Evolutionary conservation across 2,797 vertebrate species (phyloP).

Genomic region (Myotis myotis): DNA sequence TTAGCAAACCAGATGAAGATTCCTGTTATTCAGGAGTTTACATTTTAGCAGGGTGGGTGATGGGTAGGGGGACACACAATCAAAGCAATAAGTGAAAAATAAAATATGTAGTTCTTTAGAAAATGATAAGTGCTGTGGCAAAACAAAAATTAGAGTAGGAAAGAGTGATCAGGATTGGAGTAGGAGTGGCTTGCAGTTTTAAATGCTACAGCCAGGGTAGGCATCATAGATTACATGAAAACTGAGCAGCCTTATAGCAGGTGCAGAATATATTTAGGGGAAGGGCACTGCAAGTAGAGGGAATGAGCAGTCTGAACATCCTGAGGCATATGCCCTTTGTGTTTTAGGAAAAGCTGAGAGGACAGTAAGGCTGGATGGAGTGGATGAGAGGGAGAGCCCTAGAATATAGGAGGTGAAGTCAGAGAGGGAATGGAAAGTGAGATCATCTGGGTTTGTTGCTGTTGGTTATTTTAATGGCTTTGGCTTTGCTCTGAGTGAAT

Average conservation of each 20-base stretch:
- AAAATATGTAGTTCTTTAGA: not conserved
- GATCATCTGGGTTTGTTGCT: not conserved
- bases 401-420: not conserved
- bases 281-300: not conserved
- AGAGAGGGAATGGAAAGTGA: not conserved
- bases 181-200: not conserved
- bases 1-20: not conserved
- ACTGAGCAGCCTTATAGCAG: not conserved
- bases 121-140: not conserved
- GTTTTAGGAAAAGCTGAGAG: not conserved
- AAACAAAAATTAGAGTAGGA: not conserved
- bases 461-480: not conserved
- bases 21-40: not conserved
- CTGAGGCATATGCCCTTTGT: not conserved
- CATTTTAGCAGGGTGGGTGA: not conserved
- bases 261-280: conserved; percentile 7
- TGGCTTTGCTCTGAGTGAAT: conserved; percentile 20
- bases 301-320: not conserved
- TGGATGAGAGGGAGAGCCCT: not conserved
- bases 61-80: not conserved
- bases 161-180: not conserved
- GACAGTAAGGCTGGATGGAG: not conserved
- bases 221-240: not conserved
- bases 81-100: not conserved
- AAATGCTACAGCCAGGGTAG: not conserved